Evolutionary conservation across 2,888 invertebrate species (phyloP), one percentile per base, ranked within the genome.

Genomic region (Drosophila subquinaria): DNA sequence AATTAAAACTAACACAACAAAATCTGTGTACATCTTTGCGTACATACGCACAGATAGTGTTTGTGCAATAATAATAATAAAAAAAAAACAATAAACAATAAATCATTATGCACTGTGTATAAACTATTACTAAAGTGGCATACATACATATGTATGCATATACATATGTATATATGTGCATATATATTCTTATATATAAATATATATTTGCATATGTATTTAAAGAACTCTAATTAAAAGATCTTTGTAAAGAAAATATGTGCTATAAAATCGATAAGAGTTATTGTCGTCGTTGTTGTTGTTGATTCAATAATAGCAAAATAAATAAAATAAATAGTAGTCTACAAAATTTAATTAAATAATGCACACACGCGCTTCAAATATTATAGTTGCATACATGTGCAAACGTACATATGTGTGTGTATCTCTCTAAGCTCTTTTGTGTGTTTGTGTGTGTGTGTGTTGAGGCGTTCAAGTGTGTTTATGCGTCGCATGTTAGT

Each of bases 331-430:
- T 6, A 27, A 43, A 30, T 15, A 30, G 50, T 23, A 10, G 38
- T 11, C 43, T 67, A 68, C 56, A 73, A 66, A 73, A 71, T 64
- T 69, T 69, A 85, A 82, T 85, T 85, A 82, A 85, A 76, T 87
- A 71, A 77, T 70, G 71, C 75, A 76, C 70, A 75, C 68, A 82
- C 80, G 73, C 73, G 85, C 66, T 66, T 74, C 43, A 65, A 48
- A 50, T 60, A n/a, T 50, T 60, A n/a, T 50, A 50, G 40, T 60
- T 50, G 40, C 38, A 59, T 48, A 38, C 57, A 57, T 17, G 23
- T 53, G 38, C n/a, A 15, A 47, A 48, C 15, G 11, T 35, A 55
- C 15, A 50, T 71, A 47, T 59, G 52, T 30, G 8, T 57, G 59
- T 73, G 69, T 76, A 66, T 79, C 40, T 73, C 79, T 79, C 76